Conservation (phyloP, 2,888 invertebrate species). For the Philopedon plagiatum region DNA sequence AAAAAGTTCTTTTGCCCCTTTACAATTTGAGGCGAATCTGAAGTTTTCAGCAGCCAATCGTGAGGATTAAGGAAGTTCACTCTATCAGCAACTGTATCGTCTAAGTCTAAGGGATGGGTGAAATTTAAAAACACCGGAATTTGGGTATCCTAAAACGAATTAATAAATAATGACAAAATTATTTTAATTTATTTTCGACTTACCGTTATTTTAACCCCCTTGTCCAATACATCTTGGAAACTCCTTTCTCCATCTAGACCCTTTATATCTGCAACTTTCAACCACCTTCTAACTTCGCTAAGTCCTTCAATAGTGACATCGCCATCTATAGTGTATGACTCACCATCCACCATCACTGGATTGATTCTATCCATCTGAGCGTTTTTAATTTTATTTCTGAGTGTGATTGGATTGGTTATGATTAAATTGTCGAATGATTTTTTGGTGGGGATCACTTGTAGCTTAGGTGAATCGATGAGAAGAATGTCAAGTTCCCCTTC, state of each 20-base stretch:
- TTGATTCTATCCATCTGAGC: slow-evolving; percentile 66
- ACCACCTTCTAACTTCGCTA: slow-evolving; percentile 67
- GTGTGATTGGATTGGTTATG: slow-evolving; percentile 67
- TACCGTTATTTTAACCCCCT: slow-evolving; percentile 61
- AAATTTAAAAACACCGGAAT: slow-evolving; percentile 66
- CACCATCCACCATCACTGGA: slow-evolving; percentile 68
- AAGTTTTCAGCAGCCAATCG: slow-evolving; percentile 67
- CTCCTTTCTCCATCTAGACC: slow-evolving; percentile 58
- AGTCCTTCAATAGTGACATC: slow-evolving; percentile 69
- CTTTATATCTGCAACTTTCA: slow-evolving; percentile 65
- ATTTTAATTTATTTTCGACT: not conserved
- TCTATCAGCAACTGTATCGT: slow-evolving; percentile 66
- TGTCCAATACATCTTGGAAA: slow-evolving; percentile 60
- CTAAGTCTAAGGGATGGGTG: slow-evolving; percentile 58
- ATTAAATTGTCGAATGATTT: slow-evolving; percentile 69
- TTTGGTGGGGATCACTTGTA: slow-evolving; percentile 68
- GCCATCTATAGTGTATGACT: slow-evolving; percentile 67
- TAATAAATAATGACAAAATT: not conserved
- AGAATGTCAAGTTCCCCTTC: slow-evolving; percentile 68
- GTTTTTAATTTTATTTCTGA: slow-evolving; percentile 69
- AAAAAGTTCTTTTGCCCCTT: slow-evolving; percentile 70
- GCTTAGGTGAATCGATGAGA: slow-evolving; percentile 64
- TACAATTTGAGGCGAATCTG: slow-evolving; percentile 67
- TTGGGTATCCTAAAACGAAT: slow-evolving; percentile 54
- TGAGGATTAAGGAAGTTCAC: slow-evolving; percentile 69